A percentile compares a stretch with the other conserved stretches of the same genome.
Conservation (phyloP, 2,113 vertebrate genomes). For the Pheucticus melanocephalus region DNA sequence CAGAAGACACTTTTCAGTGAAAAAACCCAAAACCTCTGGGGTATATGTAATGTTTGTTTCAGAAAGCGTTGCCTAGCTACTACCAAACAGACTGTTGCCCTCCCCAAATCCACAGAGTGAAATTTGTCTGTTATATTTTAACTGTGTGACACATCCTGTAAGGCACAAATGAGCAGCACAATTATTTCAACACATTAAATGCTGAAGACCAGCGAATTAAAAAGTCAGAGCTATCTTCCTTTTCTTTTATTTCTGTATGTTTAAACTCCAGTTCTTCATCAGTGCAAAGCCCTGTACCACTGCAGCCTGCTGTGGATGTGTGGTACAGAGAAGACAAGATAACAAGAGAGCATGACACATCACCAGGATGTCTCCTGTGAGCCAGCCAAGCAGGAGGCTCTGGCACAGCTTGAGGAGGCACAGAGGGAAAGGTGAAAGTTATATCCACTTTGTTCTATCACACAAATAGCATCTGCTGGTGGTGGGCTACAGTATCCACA, state of each 20-base stretch:
- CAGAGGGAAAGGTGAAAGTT: neutral
- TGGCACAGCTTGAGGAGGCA: neutral
- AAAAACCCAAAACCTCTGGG: neutral
- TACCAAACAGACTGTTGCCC: neutral
- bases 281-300: neutral
- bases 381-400: neutral
- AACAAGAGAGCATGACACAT: neutral
- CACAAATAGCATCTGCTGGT: neutral
- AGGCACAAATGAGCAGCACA: neutral
- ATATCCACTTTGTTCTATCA: neutral
- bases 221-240: neutral
- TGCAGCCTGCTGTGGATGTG: rapidly evolving
- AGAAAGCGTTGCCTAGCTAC: neutral
- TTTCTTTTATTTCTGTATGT: neutral
- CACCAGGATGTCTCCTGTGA: neutral
- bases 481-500: neutral
- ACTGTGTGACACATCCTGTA: neutral
- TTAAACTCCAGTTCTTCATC: neutral
- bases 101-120: neutral
- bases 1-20: neutral
- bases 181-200: neutral
- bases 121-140: constrained; percentile 10
- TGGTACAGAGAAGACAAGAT: neutral
- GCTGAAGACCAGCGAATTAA: neutral
- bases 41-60: neutral